Conservation (phyloP, 1,140 invertebrate species). For the Trachelipus rathkii region DNA sequence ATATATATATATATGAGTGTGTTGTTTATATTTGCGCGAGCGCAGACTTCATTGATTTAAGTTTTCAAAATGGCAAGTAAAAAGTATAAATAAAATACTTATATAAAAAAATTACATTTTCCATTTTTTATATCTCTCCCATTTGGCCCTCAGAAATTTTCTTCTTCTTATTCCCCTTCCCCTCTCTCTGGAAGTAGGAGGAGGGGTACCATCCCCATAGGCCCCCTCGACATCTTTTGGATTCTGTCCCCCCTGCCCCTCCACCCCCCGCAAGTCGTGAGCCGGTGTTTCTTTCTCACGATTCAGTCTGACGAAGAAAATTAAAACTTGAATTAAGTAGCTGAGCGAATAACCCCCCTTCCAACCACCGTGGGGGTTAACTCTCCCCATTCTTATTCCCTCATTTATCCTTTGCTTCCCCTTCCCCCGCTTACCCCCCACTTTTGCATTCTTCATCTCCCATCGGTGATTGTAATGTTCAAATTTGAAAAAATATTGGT, state of each 20-base stretch:
- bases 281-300: not conserved
- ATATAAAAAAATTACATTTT: not conserved
- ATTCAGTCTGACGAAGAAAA: not conserved
- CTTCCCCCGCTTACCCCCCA: no score
- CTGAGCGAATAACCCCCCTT: not conserved
- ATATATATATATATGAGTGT: not conserved
- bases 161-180: not conserved
- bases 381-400: no score
- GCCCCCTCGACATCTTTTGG: no score
- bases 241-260: no score
- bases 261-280: not conserved
- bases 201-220: not conserved
- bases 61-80: not conserved
- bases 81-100: no score
- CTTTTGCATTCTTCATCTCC: no score
- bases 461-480: no score
- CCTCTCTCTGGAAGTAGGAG: not conserved
- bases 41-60: not conserved
- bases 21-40: not conserved
- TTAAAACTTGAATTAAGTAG: constrained; percentile 2
- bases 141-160: not conserved
- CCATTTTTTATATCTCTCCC: constrained; percentile 1
- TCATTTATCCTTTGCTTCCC: no score
- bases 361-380: no score
- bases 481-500: no score